phyloP scores from a whole-genome alignment of 2,888 invertebrate genomes.

The Pammene fasciana region DNA sequence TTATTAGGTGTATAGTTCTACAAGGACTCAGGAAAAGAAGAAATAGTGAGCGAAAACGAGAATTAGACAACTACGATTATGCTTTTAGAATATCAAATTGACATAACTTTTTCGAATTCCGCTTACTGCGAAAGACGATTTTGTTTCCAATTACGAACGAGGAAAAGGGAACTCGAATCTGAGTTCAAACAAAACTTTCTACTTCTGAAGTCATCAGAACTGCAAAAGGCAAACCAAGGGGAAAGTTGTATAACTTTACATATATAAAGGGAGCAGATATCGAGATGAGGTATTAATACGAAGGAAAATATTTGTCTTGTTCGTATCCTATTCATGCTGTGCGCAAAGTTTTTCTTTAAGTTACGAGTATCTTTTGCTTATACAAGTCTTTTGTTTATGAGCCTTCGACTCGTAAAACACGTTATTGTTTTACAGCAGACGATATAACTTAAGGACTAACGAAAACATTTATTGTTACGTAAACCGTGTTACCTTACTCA shows the following conservation, averaged over 20 bases:
- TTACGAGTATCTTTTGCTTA: slow-evolving; percentile 16
- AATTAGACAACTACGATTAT: not conserved
- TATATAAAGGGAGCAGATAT: slow-evolving; percentile 30
- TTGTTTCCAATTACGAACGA: slow-evolving; percentile 38
- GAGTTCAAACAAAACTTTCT: slow-evolving; percentile 45
- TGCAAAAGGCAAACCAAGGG: slow-evolving; percentile 45
- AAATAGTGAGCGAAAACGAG: not conserved
- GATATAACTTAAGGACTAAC: not conserved
- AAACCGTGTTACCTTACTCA: no score
- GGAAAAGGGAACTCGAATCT: slow-evolving; percentile 38
- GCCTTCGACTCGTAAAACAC: not conserved
- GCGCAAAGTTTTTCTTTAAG: slow-evolving; percentile 6
- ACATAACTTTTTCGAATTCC: slow-evolving; percentile 11
- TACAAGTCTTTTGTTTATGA: slow-evolving; percentile 8
- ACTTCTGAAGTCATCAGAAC: slow-evolving; percentile 46
- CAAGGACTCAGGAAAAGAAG: not conserved
- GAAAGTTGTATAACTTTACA: slow-evolving; percentile 44
- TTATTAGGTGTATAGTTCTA: no score
- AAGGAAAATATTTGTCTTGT: slow-evolving; percentile 37
- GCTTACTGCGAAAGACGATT: slow-evolving; percentile 26
- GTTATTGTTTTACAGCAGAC: not conserved
- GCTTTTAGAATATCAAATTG: not conserved
- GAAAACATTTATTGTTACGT: no score
- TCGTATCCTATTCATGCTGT: slow-evolving; percentile 9
- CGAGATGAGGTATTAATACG: slow-evolving; percentile 37